Conservation (phyloP, 1,140 invertebrate species). For the Hestina assimilis region DNA sequence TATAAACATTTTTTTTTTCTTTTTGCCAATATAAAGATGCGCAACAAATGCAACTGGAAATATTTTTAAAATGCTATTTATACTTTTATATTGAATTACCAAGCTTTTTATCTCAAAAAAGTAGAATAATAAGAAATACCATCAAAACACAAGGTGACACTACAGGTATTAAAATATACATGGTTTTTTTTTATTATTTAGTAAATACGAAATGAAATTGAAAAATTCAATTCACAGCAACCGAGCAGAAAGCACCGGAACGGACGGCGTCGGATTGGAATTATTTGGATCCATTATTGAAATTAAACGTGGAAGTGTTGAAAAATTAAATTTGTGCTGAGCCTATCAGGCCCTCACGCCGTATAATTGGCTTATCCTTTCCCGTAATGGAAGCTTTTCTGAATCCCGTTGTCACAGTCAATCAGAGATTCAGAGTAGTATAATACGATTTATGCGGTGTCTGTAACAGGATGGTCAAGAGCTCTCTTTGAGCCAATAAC, state of each 20-base stretch:
- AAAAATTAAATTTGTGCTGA: conserved; percentile 59
- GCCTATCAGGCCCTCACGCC: conserved; percentile 42
- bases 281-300: conserved; percentile 50
- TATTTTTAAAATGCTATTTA: no score
- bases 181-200: neutral
- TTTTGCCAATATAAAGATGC: no score
- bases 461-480: neutral
- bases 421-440: conserved; percentile 35
- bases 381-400: conserved; percentile 41
- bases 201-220: neutral
- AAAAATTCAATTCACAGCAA: conserved; percentile 34
- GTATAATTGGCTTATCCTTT: conserved; percentile 57
- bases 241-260: conserved; percentile 16
- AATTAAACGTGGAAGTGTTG: conserved; percentile 55
- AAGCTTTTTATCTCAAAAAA: no score
- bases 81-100: no score
- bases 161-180: neutral
- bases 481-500: neutral
- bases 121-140: no score
- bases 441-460: neutral
- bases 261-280: conserved; percentile 27
- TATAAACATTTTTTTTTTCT: no score
- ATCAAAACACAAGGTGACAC: neutral
- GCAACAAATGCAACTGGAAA: no score
- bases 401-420: conserved; percentile 36